Percentiles rank a stretch among this genome's conserved stretches.
Conservation (phyloP, 64 coral and sea anemone genomes). For the Anthopleura sola region DNA sequence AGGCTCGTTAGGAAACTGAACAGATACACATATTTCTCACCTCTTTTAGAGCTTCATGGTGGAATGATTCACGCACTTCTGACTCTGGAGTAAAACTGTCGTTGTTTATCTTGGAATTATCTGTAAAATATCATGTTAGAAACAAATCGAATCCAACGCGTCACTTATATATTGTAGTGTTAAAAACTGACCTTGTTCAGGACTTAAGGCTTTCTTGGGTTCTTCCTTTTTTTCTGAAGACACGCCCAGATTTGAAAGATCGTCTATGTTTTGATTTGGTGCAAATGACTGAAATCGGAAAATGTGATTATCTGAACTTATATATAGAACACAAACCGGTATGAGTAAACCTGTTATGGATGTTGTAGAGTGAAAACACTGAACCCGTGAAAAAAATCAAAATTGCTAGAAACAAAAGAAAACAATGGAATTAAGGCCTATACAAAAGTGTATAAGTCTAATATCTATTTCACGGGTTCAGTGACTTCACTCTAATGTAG, state of each 20-base stretch:
- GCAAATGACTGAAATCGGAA: neutral
- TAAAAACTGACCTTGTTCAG: neutral
- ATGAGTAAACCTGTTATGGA: no score
- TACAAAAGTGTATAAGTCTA: no score
- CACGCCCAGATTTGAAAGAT: neutral
- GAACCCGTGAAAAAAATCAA: no score
- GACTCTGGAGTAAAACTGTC: neutral
- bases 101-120: neutral
- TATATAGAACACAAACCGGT: no score
- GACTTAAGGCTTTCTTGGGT: neutral
- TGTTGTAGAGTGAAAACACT: no score
- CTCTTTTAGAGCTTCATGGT: constrained; percentile 3
- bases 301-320: neutral
- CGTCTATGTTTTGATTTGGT: neutral
- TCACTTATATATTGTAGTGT: no score
- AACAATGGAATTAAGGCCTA: no score
- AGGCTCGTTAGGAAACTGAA: no score
- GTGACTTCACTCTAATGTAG: neutral
- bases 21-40: neutral
- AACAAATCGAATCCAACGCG: no score
- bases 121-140: neutral
- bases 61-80: neutral
- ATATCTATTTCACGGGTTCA: no score
- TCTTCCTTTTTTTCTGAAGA: neutral
- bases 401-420: no score